Base-by-base conservation (phyloP, 2,888 invertebrate species). In the Glaucopsyche alexis region DNA sequence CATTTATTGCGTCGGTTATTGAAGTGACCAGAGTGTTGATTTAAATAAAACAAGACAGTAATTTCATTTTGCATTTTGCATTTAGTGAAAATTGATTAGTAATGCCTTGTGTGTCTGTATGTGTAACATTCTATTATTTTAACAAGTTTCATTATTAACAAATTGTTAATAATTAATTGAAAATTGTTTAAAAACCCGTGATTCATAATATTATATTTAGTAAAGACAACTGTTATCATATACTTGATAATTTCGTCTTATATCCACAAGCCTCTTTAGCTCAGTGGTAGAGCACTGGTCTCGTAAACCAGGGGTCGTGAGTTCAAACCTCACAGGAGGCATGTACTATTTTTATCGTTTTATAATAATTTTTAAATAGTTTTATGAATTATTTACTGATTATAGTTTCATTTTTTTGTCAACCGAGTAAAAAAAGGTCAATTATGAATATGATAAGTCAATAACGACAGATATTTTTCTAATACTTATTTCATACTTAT, bases 251-350 rank as follows among this genome's bases (percentile, higher is more conserved):
- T 88, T 89, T 89, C 80, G 71, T 29, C 0, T 0, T 0, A 0
- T 2, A 0, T 0, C 3, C 78, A 78, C 64, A 76, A 77, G 95
- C 95, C 95, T 95, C 95, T 94, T 95, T 95, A 95, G 95, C 95
- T 95, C 95, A 95, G 95, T 95, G 95, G 95, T 94, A 95, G 95
- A 95, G 95, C 95, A 95, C 95, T 95, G 95, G 95, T 95, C 95
- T 95, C 95, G 95, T 95, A 95, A 95, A 95, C 95, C 95, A 95
- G 95, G 95, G 95, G 95, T 95, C 95, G 95, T 95, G 95, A 89
- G 89, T 89, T 88, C 89, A 89, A 88, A 85, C 88, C 89, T 88
- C 89, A 89, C 88, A 89, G 88, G 88, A 89, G 89, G 88, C 88
- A 88, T 0, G 0, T 0, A 7, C 29, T 0, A 0, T 16, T n/a